Conservation (phyloP, 2,797 vertebrate genomes). For the Hirundo rustica region DNA sequence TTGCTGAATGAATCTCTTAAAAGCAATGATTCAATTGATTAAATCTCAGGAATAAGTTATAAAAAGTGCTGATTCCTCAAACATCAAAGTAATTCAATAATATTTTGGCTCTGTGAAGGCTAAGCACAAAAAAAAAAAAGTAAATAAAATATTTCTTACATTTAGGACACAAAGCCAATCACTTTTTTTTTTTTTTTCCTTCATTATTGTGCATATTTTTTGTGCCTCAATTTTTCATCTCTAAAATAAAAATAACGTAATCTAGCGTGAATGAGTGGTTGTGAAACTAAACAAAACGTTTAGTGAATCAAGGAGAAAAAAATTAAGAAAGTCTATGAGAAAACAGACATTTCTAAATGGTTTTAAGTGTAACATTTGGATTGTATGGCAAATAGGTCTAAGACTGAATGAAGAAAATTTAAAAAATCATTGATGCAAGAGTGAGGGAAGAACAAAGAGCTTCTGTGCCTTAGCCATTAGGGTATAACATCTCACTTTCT, state of each 20-base stretch:
- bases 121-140: background rate
- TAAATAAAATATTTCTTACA: background rate
- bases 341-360: background rate
- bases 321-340: background rate
- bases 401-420: background rate
- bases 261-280: background rate
- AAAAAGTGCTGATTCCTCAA: background rate
- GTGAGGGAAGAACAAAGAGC: background rate
- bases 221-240: background rate
- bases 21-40: background rate
- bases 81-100: background rate
- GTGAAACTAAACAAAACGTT: background rate
- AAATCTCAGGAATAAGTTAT: background rate
- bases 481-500: background rate
- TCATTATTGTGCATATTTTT: background rate
- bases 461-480: background rate
- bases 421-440: background rate
- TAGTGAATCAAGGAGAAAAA: background rate
- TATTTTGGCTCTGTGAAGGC: background rate
- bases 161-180: background rate
- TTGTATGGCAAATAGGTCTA: background rate
- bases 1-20: background rate
- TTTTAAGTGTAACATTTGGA: background rate
- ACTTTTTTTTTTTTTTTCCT: background rate
- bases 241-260: background rate